Evolutionary conservation across 2,797 vertebrate species (phyloP).

Genomic region (Sphaeramia orbicularis): DNA sequence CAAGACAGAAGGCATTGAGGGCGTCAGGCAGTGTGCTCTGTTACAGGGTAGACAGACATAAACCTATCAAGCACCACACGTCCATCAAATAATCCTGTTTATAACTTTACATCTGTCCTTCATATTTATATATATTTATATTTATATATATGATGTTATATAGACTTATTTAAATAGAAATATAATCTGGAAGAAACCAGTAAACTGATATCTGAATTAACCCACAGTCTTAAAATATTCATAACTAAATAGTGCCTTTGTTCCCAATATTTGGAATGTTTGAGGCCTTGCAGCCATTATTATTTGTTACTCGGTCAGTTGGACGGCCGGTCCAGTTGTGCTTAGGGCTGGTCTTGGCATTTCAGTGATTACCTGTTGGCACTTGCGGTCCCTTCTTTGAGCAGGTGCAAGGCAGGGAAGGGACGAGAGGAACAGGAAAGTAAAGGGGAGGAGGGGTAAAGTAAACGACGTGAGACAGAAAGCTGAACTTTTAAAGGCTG

Average conservation of each 20-base stretch:
- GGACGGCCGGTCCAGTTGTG: constrained; percentile 65
- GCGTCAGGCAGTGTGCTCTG: constrained; percentile 84
- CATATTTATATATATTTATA: constrained; percentile 41
- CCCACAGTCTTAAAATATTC: constrained; percentile 11
- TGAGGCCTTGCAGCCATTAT: constrained; percentile 38
- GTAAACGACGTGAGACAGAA: constrained; percentile 24
- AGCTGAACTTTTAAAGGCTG: constrained; percentile 55
- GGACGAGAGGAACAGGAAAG: constrained; percentile 23
- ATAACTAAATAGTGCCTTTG: constrained; percentile 60
- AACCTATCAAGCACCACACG: constrained; percentile 52
- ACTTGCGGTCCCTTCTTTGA: constrained; percentile 66
- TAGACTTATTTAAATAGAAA: constrained; percentile 63
- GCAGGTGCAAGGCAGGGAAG: constrained; percentile 32
- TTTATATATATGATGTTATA: constrained; percentile 36
- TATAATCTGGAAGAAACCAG: constrained; percentile 61
- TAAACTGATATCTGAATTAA: constrained; percentile 49
- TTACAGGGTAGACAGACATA: constrained; percentile 69
- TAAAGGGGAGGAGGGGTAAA: neutral
- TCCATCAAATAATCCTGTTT: constrained; percentile 47
- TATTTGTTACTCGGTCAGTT: constrained; percentile 26
- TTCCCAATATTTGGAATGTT: constrained; percentile 67
- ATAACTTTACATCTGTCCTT: constrained; percentile 44
- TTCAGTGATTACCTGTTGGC: constrained; percentile 67
- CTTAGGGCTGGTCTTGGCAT: constrained; percentile 69
- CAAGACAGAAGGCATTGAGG: constrained; percentile 81